Percentiles rank a stretch among this genome's conserved stretches.
phyloP scores from a whole-genome alignment of 1,140 invertebrate genomes.

The Popillia japonica region DNA sequence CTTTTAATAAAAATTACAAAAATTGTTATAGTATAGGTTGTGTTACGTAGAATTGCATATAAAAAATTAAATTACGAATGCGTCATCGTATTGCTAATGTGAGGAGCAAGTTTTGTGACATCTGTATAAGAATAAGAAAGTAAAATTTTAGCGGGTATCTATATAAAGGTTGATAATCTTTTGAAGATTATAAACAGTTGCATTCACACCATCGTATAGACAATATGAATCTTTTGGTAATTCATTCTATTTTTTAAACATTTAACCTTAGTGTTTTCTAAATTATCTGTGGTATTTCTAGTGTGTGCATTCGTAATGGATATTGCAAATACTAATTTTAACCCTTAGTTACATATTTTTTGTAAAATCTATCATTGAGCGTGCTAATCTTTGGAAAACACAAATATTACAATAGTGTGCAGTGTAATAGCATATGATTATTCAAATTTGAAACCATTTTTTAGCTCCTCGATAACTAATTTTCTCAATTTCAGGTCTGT shows the following conservation, averaged over 20 bases:
- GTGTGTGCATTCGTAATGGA: background rate
- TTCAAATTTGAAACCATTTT: background rate
- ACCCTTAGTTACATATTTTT: background rate
- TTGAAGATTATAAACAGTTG: conserved; percentile 11
- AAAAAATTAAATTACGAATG: background rate
- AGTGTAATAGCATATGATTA: background rate
- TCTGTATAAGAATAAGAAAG: conserved; percentile 12
- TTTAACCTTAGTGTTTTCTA: too few relatives aligned
- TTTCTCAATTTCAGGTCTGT: background rate
- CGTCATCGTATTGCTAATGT: background rate
- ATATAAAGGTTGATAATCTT: background rate
- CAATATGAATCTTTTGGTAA: conserved; percentile 23
- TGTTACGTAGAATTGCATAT: background rate
- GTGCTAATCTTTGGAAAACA: background rate
- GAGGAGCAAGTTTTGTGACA: conserved; percentile 9
- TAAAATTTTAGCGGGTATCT: background rate
- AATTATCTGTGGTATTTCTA: background rate
- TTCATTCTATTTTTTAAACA: too few relatives aligned
- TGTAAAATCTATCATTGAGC: background rate
- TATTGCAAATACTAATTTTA: background rate
- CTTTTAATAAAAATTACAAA: background rate
- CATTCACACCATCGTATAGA: background rate
- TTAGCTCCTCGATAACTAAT: background rate
- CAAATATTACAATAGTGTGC: too few relatives aligned
- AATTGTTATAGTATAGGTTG: background rate